Base-by-base conservation (phyloP, 1,140 invertebrate species). In the Drosophila ercepeae region DNA sequence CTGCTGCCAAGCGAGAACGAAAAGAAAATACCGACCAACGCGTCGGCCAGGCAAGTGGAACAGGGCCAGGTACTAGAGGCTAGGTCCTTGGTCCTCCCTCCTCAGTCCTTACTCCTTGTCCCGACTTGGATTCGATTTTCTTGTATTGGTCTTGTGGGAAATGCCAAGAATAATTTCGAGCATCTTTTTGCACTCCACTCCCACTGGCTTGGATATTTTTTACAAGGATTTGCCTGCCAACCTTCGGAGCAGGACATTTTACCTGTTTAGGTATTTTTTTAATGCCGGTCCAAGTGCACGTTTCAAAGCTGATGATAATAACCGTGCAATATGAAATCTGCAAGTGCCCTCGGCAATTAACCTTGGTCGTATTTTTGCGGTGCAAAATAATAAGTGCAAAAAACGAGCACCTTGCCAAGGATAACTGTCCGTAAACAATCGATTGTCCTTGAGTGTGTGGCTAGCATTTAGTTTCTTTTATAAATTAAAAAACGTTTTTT, bases 91-190 rank as follows among this genome's bases (percentile, higher is more conserved):
- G 18, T 25, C 41, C 39, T 19, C 41, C 34, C 46, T 41, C 36
- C 39, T 19, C 41, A 41, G 51, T 41, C 36, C 36, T 29, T 34
- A 11, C 25, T 59, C 44, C 63, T 65, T 52, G 61, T 16, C 14
- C 14, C 74, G 60, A 57, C 78, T 71, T 14, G 46, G 57, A 78
- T 89, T 89, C 86, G 81, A 86, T 86, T 89, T 89, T 48, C 68
- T 58, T 52, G 45, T 71, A 89, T 89, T 58, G 75, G 61, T 72
- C 86, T 89, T 89, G 71, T 50, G 86, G 79, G 86, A 89, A 89
- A 89, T 89, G 77, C 68, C 63, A 53, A 53, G 41, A 64, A 89
- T 64, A 55, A 69, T 64, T 61, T 74, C 60, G 41, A 51, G 67
- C 81, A 59, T 81, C 39, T 74, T 70, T 69, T 75, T 75, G 68